Percentiles rank a stretch among this genome's conserved stretches.
These are phyloP conservation scores for Podarcis siculus DNA, from an alignment of 2,797 vertebrate genomes.

Conservation along the genomic window DNA sequence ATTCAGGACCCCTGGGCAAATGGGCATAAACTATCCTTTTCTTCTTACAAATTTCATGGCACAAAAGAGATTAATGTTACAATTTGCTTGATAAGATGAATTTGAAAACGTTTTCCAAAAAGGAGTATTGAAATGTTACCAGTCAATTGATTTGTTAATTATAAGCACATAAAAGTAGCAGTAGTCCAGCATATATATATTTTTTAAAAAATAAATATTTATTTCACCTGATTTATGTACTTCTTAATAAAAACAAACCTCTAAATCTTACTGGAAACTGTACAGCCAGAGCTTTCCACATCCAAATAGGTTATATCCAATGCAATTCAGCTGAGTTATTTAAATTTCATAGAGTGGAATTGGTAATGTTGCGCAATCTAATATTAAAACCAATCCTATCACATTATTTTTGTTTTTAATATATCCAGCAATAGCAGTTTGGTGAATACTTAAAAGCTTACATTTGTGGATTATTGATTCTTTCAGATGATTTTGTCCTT, in stretches of 20 bases:
- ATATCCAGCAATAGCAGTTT: background rate
- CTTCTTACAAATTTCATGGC: background rate
- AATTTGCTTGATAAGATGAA: background rate
- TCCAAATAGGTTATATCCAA: background rate
- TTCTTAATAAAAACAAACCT: too few species aligned
- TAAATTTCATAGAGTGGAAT: background rate
- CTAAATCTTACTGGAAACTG: background rate
- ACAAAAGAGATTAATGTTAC: background rate
- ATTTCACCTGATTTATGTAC: too few species aligned
- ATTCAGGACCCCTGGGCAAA: background rate
- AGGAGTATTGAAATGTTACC: slow-evolving; percentile 7
- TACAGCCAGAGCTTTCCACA: background rate
- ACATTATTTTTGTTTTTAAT: background rate
- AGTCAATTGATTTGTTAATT: background rate
- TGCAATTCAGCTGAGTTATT: background rate
- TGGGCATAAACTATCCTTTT: background rate
- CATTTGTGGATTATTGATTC: background rate
- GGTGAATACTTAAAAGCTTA: background rate
- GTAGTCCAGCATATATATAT: background rate
- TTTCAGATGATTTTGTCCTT: too few species aligned
- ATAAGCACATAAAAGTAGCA: background rate
- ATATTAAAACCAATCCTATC: background rate
- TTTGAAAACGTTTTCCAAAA: too few species aligned
- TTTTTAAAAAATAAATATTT: too few species aligned
- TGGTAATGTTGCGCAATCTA: background rate